Evolutionary conservation across 2,888 invertebrate genomes (phyloP).

Genomic region (Scaptomyza parva): DNA sequence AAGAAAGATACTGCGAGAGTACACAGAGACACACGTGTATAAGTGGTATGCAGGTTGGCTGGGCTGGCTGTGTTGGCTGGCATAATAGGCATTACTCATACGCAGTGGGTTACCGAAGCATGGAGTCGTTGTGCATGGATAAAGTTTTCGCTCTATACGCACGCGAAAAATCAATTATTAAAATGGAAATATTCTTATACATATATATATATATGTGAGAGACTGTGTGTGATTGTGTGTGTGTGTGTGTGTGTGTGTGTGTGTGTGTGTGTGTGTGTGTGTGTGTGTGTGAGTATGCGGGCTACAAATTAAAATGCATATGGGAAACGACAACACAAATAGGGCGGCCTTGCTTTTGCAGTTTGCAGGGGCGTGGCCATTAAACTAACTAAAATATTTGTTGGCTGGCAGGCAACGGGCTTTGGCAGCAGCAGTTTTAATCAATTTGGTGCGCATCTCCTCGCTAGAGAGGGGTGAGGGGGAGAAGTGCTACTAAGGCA

Average conservation of each 20-base stretch:
- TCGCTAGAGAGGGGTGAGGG: background rate
- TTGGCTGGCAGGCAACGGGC: slow-evolving; percentile 40
- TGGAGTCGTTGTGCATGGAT: slow-evolving; percentile 5
- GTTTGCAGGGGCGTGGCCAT: slow-evolving; percentile 39
- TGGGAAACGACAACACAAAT: slow-evolving; percentile 59
- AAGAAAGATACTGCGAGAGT: slow-evolving; percentile 43
- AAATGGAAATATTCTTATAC: slow-evolving; percentile 70
- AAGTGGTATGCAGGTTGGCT: slow-evolving; percentile 35
- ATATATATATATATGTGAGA: no score
- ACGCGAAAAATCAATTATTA: slow-evolving; percentile 77
- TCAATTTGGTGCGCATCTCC: slow-evolving; percentile 56
- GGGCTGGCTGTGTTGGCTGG: no score
- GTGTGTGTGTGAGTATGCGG: background rate
- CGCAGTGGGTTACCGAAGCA: slow-evolving; percentile 38
- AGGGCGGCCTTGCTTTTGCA: slow-evolving; percentile 14
- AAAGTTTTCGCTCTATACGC: slow-evolving; percentile 55
- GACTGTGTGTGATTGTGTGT: background rate
- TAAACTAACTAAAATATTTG: slow-evolving; percentile 64
- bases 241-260: slow-evolving; percentile 14
- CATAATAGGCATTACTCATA: slow-evolving; percentile 59
- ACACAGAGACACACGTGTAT: slow-evolving; percentile 35
- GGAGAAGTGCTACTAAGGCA: background rate
- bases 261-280: background rate
- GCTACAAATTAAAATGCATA: slow-evolving; percentile 61
- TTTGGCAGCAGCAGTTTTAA: slow-evolving; percentile 67